These are phyloP conservation scores for Plectropomus leopardus DNA, from an alignment of 2,113 vertebrate genomes.

Conservation along the genomic window DNA sequence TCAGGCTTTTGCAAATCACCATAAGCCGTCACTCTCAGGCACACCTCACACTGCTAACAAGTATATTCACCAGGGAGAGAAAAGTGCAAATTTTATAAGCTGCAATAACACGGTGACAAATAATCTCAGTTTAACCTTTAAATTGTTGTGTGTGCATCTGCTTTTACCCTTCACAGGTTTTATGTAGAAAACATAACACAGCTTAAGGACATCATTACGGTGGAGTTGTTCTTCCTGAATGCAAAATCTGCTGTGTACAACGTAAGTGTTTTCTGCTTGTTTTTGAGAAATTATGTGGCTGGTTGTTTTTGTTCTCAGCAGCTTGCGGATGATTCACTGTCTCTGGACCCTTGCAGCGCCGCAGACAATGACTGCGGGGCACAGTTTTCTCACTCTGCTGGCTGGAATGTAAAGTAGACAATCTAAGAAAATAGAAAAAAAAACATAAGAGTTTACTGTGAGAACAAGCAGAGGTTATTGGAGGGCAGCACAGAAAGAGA, in stretches of 20 bases:
- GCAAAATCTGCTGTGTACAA: constrained; percentile 97
- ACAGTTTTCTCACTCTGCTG: constrained; percentile 57
- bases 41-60: neutral
- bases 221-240: constrained; percentile 97
- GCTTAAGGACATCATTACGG: constrained; percentile 96
- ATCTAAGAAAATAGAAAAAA: constrained; percentile 29
- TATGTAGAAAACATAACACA: constrained; percentile 98
- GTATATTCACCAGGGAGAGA: neutral
- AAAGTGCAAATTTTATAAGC: neutral
- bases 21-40: neutral
- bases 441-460: constrained; percentile 36
- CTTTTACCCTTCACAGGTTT: constrained; percentile 86
- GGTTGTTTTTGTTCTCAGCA: constrained; percentile 9
- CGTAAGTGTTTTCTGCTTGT: constrained; percentile 81
- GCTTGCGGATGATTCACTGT: constrained; percentile 71
- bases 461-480: constrained; percentile 45
- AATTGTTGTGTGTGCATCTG: constrained; percentile 13
- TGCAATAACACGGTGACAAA: neutral
- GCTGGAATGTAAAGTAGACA: constrained; percentile 67
- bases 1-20: neutral
- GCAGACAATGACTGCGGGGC: constrained; percentile 66
- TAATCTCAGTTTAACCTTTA: neutral
- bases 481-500: constrained; percentile 17
- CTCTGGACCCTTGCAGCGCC: constrained; percentile 50
- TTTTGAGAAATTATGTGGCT: constrained; percentile 4